phyloP scores from a whole-genome alignment of 2,113 vertebrate species.

The Hyperopisus bebe region DNA sequence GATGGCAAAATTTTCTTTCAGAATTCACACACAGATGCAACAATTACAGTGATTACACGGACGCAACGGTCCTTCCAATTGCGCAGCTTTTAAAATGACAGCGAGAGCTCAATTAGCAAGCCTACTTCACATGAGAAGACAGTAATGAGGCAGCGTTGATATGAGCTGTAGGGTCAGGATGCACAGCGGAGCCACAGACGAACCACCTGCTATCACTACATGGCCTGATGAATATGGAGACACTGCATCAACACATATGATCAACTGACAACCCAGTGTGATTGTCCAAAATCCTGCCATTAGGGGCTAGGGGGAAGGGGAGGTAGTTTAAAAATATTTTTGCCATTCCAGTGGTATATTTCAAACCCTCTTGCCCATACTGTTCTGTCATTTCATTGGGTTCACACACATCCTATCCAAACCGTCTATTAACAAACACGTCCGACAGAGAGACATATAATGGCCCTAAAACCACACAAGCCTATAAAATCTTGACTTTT shows the following conservation, averaged over 20 bases:
- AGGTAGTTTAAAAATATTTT: background rate
- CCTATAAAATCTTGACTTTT: constrained; percentile 2
- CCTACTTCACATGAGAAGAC: constrained; percentile 22
- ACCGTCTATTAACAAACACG: background rate
- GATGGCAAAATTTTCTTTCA: constrained; percentile 28
- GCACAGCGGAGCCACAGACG: background rate
- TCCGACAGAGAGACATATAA: background rate
- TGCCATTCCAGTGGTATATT: background rate
- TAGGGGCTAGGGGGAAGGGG: background rate
- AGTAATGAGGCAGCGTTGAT: constrained; percentile 7
- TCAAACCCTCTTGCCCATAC: background rate
- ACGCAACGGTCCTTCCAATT: constrained; percentile 44
- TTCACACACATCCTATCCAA: background rate
- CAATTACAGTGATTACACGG: constrained; percentile 48
- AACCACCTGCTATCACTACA: background rate
- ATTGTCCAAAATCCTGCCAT: background rate
- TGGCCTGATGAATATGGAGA: background rate
- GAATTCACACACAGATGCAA: constrained; percentile 43
- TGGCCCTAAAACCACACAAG: background rate
- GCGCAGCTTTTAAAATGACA: constrained; percentile 38
- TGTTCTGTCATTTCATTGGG: background rate
- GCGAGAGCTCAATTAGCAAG: constrained; percentile 17
- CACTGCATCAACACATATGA: background rate
- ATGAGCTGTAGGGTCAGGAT: background rate
- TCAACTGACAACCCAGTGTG: background rate